Conservation (phyloP, 2,113 vertebrate species). For the Thunnus maccoyii region DNA sequence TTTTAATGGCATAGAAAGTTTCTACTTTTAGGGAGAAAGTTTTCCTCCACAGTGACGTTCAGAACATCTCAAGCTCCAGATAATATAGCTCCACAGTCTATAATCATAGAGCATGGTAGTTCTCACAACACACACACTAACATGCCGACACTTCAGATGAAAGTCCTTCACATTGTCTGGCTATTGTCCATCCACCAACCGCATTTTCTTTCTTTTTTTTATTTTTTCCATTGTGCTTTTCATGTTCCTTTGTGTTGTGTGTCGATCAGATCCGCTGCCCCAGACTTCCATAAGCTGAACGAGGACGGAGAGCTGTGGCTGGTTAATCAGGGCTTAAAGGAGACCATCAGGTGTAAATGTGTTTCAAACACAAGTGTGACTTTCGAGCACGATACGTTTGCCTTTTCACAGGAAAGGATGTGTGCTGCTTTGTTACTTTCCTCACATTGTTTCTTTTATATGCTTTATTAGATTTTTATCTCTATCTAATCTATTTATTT, state of each 20-base stretch:
- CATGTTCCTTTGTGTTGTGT: slow-evolving; percentile 78
- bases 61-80: too few relatives aligned
- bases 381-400: slow-evolving; percentile 64
- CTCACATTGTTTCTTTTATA: not conserved
- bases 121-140: not conserved
- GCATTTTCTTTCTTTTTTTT: not conserved
- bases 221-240: slow-evolving; percentile 75
- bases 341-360: slow-evolving; percentile 95
- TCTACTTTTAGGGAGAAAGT: not conserved
- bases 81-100: too few relatives aligned
- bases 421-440: slow-evolving; percentile 19
- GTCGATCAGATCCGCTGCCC: slow-evolving; percentile 91
- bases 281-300: slow-evolving; percentile 96
- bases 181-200: not conserved
- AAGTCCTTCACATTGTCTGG: not conserved
- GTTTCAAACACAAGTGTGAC: slow-evolving; percentile 76
- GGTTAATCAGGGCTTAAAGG: slow-evolving; percentile 99
- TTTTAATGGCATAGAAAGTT: too few relatives aligned
- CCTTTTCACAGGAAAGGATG: slow-evolving; percentile 33
- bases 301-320: slow-evolving; percentile 99
- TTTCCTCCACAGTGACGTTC: not conserved
- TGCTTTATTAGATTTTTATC: too few relatives aligned
- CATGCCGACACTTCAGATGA: not conserved
- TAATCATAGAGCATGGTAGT: not conserved
- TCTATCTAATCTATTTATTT: not conserved